Base-by-base conservation (phyloP, 1,140 invertebrate species). In the Aleiodes sp. region DNA sequence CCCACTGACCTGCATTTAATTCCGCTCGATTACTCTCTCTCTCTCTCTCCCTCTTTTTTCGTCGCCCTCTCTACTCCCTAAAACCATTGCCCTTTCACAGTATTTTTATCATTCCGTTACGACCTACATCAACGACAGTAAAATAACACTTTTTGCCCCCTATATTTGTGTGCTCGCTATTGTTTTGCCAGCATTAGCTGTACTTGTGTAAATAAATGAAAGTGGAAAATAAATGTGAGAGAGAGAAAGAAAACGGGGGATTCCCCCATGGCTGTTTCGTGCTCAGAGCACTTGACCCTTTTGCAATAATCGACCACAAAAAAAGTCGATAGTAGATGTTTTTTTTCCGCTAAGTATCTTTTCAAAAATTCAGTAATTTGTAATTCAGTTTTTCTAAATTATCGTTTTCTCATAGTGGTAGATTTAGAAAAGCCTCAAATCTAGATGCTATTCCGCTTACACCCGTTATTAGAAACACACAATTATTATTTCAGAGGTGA, bases 1-100 rank as follows among this genome's bases (percentile, higher is more conserved):
- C 62, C 68, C 39, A 65, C 61, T 70, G 61, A 65, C 68, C 68
- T 70, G 61, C 62, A 64, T 70, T 70, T 65, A 59, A 59, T 61
- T 31, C 26, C 31, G 60, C 68, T 64, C 35, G 61, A 70, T 70
- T 43, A 33, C 29, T 10, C 21, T 28, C 19, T 24, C 56, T n/a
- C 8, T 59, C 19, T 10, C 1, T 59, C 7, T 63, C 1, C 12
- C 39, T 6, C 19, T n/a, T 21, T 29, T 43, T 14, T 10, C 33
- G n/a, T 37, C 26, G 46, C 16, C 14, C 2, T 37, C 31, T 24
- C 3, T 21, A 52, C 21, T 21, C 37, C 56, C 12, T 21, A 52
- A 33, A 33, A 33, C 12, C 31, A 7, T 8, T 33, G 12, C 24
- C 6, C 12, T 28, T 33, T 46, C 12, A 16, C 41, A 24, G 16